Conservation (phyloP, 2,797 vertebrate genomes). For the Trachops cirrhosus region DNA sequence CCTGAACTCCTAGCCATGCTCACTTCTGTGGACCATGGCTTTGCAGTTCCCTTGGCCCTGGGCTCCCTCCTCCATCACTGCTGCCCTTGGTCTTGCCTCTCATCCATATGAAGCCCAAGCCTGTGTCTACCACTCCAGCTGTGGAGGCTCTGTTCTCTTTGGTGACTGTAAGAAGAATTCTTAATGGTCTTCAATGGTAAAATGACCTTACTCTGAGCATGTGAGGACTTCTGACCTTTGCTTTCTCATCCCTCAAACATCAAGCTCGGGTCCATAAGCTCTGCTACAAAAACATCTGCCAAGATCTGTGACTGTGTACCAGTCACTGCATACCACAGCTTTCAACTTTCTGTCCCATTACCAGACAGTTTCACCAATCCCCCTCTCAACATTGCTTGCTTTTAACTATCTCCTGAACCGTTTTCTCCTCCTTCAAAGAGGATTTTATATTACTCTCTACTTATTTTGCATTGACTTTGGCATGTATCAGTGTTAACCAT, state of each 20-base stretch:
- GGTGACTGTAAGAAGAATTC: neutral
- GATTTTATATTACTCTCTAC: conserved; percentile 1
- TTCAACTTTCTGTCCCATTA: neutral
- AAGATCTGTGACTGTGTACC: neutral
- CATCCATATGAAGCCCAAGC: neutral
- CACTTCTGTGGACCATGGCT: neutral
- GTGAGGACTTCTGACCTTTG: neutral
- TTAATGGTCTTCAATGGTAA: neutral
- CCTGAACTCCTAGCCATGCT: neutral
- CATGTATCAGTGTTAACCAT: conserved; percentile 48
- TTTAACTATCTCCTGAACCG: neutral
- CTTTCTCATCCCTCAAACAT: neutral
- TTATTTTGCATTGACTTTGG: neutral
- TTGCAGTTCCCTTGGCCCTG: neutral
- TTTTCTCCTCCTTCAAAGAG: neutral
- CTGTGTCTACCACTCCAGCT: neutral
- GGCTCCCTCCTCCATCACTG: neutral
- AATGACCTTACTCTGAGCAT: neutral
- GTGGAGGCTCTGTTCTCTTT: neutral
- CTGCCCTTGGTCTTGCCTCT: neutral
- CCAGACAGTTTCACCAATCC: neutral
- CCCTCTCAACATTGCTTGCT: neutral
- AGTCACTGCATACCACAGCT: neutral
- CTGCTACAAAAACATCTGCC: neutral
- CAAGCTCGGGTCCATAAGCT: neutral